Conservation (phyloP, 2,113 vertebrate genomes). For the Melanerpes formicivorus region DNA sequence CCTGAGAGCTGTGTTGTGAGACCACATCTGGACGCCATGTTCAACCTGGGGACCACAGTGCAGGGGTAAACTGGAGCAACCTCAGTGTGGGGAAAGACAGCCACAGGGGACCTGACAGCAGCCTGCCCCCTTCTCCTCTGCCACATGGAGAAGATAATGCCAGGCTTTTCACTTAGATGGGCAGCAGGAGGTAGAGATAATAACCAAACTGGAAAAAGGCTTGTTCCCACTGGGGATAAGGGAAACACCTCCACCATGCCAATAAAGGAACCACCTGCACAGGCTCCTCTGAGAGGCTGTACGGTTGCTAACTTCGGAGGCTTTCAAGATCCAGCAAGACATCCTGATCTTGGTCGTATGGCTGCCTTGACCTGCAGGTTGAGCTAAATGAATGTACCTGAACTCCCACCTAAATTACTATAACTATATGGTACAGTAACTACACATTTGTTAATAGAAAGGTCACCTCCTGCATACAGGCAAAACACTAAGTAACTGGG, state of each 20-base stretch:
- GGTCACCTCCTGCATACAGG: neutral
- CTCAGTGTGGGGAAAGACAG: fast-evolving
- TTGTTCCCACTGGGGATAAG: neutral
- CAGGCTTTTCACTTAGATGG: neutral
- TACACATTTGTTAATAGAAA: neutral
- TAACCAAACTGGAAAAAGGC: neutral
- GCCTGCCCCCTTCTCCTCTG: neutral
- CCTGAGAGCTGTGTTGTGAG: neutral
- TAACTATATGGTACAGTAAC: neutral
- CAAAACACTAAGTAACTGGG: neutral
- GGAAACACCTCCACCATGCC: neutral
- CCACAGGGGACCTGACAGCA: neutral
- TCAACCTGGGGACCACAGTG: neutral
- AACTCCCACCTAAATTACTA: neutral
- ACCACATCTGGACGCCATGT: neutral
- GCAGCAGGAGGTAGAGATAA: neutral
- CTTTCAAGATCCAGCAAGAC: neutral
- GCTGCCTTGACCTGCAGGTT: neutral
- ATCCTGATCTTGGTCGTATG: neutral
- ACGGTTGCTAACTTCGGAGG: neutral
- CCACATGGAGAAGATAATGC: neutral
- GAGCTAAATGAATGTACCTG: neutral
- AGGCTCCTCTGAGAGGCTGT: neutral
- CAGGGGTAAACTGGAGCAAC: neutral
- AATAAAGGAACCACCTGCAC: neutral